Evolutionary conservation across 1,140 invertebrate species (phyloP).

Genomic region (Eumeta japonica): DNA sequence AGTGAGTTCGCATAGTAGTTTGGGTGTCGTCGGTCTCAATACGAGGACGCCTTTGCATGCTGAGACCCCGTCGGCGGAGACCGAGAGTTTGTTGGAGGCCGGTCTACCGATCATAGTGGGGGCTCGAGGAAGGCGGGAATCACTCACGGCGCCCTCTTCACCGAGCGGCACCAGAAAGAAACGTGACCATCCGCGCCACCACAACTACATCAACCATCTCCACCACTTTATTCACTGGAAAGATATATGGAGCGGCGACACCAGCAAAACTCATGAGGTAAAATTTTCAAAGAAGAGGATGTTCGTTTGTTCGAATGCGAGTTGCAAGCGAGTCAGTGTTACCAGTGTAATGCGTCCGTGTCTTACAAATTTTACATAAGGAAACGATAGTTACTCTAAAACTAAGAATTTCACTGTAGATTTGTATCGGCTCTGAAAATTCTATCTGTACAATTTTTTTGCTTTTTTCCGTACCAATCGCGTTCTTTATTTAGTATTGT

Average conservation of each 20-base stretch:
- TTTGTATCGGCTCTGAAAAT: too few species aligned
- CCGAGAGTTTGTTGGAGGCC: conserved; percentile 36
- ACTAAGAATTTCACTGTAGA: too few species aligned
- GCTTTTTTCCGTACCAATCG: too few species aligned
- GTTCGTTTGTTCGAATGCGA: too few species aligned
- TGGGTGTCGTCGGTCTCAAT: conserved; percentile 17
- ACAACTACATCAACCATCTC: conserved; percentile 49
- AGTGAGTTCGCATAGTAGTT: conserved; percentile 22
- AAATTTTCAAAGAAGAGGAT: too few species aligned
- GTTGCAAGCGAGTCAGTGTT: too few species aligned
- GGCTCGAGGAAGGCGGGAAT: conserved; percentile 31
- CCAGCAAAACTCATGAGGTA: conserved; percentile 50
- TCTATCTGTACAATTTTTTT: too few species aligned
- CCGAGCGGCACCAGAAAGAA: conserved; percentile 47
- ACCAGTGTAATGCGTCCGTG: too few species aligned
- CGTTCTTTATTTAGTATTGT: too few species aligned
- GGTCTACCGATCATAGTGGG: conserved; percentile 29
- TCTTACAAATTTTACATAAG: too few species aligned
- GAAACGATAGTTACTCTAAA: too few species aligned
- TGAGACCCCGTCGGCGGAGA: conserved; percentile 46
- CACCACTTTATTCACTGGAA: conserved; percentile 52
- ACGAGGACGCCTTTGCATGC: conserved; percentile 30
- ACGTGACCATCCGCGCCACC: conserved; percentile 30
- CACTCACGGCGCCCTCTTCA: conserved; percentile 52
- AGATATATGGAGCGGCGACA: conserved; percentile 47